phyloP scores from a whole-genome alignment of 2,888 invertebrate genomes.

The Pammene aurita region DNA sequence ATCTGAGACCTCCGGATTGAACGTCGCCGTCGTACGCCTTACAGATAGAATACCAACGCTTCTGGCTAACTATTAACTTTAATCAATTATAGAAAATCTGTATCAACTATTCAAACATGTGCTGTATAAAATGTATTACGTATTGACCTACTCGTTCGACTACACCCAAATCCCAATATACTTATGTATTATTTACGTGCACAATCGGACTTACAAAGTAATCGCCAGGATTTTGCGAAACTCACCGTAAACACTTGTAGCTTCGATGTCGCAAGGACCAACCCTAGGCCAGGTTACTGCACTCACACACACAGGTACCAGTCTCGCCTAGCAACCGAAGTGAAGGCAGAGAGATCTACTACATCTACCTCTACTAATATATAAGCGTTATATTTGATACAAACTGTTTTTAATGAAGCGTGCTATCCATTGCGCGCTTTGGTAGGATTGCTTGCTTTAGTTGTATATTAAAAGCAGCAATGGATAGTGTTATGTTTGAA shows the following conservation, averaged over 20 bases:
- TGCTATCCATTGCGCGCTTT: constrained; percentile 50
- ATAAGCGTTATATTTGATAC: constrained; percentile 48
- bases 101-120: no score
- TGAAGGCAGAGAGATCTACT: constrained; percentile 78
- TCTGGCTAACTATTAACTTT: no score
- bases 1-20: no score
- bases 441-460: rapidly evolving
- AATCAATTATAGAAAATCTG: no score
- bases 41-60: no score
- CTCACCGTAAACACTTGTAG: constrained; percentile 24
- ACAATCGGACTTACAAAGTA: no score
- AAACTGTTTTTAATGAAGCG: constrained; percentile 38
- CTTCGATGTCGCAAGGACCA: constrained; percentile 50
- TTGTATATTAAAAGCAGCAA: constrained; percentile 42
- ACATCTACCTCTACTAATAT: constrained; percentile 49
- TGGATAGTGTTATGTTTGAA: constrained; percentile 43
- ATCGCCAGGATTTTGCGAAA: constrained; percentile 10
- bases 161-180: no score
- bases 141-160: no score
- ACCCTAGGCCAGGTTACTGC: constrained; percentile 69
- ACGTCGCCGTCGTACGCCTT: no score
- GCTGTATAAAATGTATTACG: no score
- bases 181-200: no score
- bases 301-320: constrained; percentile 68
- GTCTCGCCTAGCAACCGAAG: constrained; percentile 74